Evolutionary conservation across 2,888 invertebrate species (phyloP).

Genomic region (Drosophila formosana): DNA sequence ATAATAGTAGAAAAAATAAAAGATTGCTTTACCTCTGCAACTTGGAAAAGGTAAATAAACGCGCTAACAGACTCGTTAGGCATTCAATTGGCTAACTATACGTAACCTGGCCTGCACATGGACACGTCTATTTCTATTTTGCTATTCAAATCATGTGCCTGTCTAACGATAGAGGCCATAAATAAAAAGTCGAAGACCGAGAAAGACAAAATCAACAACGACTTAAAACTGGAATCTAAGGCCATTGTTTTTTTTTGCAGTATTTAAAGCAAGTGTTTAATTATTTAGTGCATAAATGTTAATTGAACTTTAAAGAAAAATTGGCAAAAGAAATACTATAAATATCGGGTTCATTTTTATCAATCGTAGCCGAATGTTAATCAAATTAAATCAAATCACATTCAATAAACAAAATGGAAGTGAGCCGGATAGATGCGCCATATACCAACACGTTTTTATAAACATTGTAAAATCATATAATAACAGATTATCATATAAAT

Average conservation of each 20-base stretch:
- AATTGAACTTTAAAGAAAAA: slow-evolving; percentile 42
- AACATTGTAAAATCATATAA: neutral
- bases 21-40: neutral
- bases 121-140: slow-evolving; percentile 50
- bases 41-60: slow-evolving; percentile 5
- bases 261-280: slow-evolving; percentile 32
- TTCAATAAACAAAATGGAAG: slow-evolving; percentile 25
- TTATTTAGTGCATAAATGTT: slow-evolving; percentile 65
- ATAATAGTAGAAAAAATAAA: neutral
- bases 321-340: slow-evolving; percentile 25
- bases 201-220: slow-evolving; percentile 7
- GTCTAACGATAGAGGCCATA: slow-evolving; percentile 65
- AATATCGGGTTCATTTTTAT: slow-evolving; percentile 15
- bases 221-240: slow-evolving; percentile 22
- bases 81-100: slow-evolving; percentile 35
- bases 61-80: slow-evolving; percentile 19
- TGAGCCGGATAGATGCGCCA: slow-evolving; percentile 4
- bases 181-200: slow-evolving; percentile 46
- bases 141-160: slow-evolving; percentile 66
- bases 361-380: slow-evolving; percentile 27
- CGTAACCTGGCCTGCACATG: slow-evolving; percentile 44
- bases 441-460: neutral
- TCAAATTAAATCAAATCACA: slow-evolving; percentile 39
- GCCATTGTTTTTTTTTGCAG: slow-evolving; percentile 22
- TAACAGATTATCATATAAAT: slow-evolving; percentile 13